Evolutionary conservation across 2,113 vertebrate genomes (phyloP).

Genomic region (Peromyscus maniculatus): DNA sequence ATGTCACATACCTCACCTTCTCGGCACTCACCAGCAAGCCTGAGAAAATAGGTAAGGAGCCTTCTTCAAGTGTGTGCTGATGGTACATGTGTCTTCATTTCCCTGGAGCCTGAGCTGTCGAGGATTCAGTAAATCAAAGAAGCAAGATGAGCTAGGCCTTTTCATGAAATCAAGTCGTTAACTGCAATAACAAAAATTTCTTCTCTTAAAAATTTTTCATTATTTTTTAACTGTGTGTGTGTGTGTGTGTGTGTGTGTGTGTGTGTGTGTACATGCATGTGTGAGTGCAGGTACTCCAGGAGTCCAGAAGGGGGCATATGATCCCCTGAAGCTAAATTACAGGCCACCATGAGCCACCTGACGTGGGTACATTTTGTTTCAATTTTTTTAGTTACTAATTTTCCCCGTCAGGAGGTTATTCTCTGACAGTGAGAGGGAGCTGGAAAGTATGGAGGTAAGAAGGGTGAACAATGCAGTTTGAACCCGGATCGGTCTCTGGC

Average conservation of each 20-base stretch:
- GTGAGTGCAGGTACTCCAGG: not conserved
- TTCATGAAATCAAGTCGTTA: constrained; percentile 21
- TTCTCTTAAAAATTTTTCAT: not conserved
- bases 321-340: not conserved
- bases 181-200: not conserved
- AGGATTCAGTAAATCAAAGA: not conserved
- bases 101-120: not conserved
- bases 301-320: not conserved
- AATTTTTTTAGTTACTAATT: not conserved
- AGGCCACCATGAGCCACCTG: not conserved
- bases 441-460: not conserved
- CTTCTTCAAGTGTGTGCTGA: not conserved
- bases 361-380: not conserved
- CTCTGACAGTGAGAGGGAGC: not conserved
- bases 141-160: not conserved
- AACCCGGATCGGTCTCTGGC: not conserved
- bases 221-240: not conserved
- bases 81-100: not conserved
- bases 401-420: not conserved
- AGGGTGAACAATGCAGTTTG: not conserved
- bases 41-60: constrained; percentile 91
- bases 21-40: constrained; percentile 98
- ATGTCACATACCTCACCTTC: constrained; percentile 98
- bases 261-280: not conserved
- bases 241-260: not conserved